A percentile compares a stretch with the other conserved stretches of the same genome.
phyloP scores from a whole-genome alignment of 2,113 vertebrate species.

The Cygnus atratus region DNA sequence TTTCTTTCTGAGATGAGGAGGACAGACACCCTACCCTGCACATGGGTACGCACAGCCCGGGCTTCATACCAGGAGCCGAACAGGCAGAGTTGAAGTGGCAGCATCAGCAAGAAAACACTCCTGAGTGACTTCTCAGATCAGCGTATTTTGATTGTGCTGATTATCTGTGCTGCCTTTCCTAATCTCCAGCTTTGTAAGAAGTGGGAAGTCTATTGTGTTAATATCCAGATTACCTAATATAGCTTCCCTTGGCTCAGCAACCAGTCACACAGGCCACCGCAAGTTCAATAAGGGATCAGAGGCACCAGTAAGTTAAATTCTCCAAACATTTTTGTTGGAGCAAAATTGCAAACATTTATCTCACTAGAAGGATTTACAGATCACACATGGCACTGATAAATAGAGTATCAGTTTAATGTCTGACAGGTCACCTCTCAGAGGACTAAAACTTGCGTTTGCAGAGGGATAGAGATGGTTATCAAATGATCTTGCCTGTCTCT shows the following conservation, averaged over 20 bases:
- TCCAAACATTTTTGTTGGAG: slow-evolving; percentile 15
- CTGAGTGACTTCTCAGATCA: not conserved
- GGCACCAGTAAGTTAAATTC: not conserved
- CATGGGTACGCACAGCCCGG: rapidly evolving
- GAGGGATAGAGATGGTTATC: not conserved
- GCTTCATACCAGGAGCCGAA: not conserved
- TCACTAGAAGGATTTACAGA: slow-evolving; percentile 40
- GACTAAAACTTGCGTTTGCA: not conserved
- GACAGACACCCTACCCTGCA: not conserved
- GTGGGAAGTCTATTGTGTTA: slow-evolving; percentile 9
- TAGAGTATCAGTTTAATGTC: slow-evolving; percentile 13
- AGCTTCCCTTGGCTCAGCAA: slow-evolving; percentile 24
- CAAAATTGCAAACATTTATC: slow-evolving; percentile 5
- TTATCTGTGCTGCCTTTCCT: slow-evolving; percentile 1
- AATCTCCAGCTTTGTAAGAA: slow-evolving; percentile 19
- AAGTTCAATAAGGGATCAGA: not conserved
- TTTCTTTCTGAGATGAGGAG: not conserved
- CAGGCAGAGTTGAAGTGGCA: not conserved
- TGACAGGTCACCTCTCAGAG: slow-evolving; percentile 2
- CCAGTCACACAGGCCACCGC: not conserved
- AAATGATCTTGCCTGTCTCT: not conserved
- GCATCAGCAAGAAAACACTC: not conserved
- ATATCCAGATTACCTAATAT: not conserved
- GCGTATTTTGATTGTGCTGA: not conserved
- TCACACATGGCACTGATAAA: slow-evolving; percentile 26